Evolutionary conservation across 2,797 vertebrate species (phyloP), one percentile per base, ranked within the genome.

Genomic region (Gymnoscopelus braueri): DNA sequence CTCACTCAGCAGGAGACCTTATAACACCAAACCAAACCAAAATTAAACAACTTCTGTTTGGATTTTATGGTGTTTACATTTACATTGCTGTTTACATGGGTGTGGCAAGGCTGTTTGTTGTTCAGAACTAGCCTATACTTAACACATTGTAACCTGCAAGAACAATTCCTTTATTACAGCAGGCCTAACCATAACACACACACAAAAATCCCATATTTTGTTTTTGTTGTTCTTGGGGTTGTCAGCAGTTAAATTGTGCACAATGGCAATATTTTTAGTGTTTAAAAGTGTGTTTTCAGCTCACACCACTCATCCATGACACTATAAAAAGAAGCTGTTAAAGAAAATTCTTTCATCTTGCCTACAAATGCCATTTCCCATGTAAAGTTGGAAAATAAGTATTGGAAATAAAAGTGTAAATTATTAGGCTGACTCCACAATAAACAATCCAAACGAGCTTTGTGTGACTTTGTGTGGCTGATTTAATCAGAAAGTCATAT

Each of bases 331-430:
- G 14, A 44, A 8, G 10, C 48, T 60, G 67, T 58, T 73, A 71
- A 49, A 68, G 69, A 79, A 84, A 81, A 82, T 59, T 72, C 75
- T 70, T 64, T 91, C 92, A 94, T 94, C 91, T 94, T 91, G 83
- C 85, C 67, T 47, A 66, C 89, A 93, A 92, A 92, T 92, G 91
- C 88, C 53, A 57, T 60, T 81, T 66, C 75, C 64, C 64, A 63
- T 63, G 80, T 71, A 67, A 85, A 77, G 73, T 76, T 49, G 26
- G 8, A 44, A 76, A 76, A 26, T 80, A 74, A 70, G 74, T 60
- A 75, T 57, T 32, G 70, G 70, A 81, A 73, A 79, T 78, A 80
- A 87, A 72, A 68, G 75, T 78, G 69, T 67, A 60, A 86, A 83
- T 75, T 76, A 86, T 88, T 86, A 86, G 74, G 3, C 39, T 72